Evolutionary conservation across 2,888 invertebrate species (phyloP), one percentile per base, ranked within the genome.

Genomic region (Carabus problematicus): DNA sequence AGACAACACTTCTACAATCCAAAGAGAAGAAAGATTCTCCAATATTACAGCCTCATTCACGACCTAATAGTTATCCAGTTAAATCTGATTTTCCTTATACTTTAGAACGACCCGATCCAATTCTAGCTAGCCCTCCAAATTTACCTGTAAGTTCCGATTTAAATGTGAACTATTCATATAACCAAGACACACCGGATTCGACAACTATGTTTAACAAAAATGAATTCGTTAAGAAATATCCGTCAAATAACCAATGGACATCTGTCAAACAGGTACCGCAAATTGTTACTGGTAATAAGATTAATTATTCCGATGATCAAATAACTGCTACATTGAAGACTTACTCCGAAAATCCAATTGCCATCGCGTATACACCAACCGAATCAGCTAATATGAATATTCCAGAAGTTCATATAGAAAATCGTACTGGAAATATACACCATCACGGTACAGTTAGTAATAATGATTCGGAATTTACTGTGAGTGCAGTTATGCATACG

Each of bases 1-100:
- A 83, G 72, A 83, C 83, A 73, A 83, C 83, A 8, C 81, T 84
- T 43, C 75, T 83, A 47, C 81, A 79, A 71, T 76, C 74, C n/a
- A 76, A 74, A 72, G 82, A 80, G 49, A 74, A 82, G 59, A 79
- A 80, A 70, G 83, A 83, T 72, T 78, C 79, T 1, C 83, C 82
- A 8, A 78, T 82, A 64, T 75, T 81, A 42, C 83, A 82, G 75
- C 82, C 82, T 4, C 84, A 84, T 72, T 75, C 77, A 8, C 76
- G 77, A 70, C 73, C 72, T 55, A 73, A 78, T 3, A 73, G 71
- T 63, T 78, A 79, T 40, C 79, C 81, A 0, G 75, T 84, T 2
- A 86, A 85, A 75, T 84, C 85, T 0, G 86, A 88, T 73, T 89
- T 90, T 72, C 89, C 90, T 0, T 90, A 90, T 78, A 85, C 86